Evolutionary conservation across 2,888 invertebrate genomes (phyloP).

Genomic region (Leptopilina drosophilae): DNA sequence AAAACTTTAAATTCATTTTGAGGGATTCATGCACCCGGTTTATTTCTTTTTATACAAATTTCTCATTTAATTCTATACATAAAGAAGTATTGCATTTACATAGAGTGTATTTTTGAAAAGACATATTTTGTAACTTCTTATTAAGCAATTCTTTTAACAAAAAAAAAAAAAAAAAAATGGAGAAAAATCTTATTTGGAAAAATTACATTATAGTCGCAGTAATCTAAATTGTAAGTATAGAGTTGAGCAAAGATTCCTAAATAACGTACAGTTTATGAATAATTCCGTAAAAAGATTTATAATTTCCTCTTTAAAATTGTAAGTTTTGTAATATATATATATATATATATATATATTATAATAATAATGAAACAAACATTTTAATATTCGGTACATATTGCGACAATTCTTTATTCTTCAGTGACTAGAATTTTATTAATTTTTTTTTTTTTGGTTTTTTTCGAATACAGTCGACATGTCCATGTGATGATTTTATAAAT

Average conservation of each 20-base stretch:
- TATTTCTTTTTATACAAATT: conserved; percentile 31
- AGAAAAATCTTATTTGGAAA: not conserved
- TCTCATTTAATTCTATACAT: conserved; percentile 23
- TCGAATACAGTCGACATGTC: conserved; percentile 5
- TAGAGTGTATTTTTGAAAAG: not conserved
- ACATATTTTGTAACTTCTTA: not conserved
- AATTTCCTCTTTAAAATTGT: not conserved
- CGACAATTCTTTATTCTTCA: conserved; percentile 16
- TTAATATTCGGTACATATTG: conserved; percentile 44
- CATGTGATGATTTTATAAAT: conserved; percentile 50
- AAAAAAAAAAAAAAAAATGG: no score
- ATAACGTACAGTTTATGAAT: conserved; percentile 7
- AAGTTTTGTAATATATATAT: not conserved
- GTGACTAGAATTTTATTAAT: conserved; percentile 30
- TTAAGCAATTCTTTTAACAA: no score
- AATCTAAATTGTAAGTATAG: conserved; percentile 11
- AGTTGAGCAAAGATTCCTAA: conserved; percentile 37
- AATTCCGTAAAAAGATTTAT: conserved; percentile 4
- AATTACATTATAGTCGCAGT: conserved; percentile 1
- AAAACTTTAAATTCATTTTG: no score
- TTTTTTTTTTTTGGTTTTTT: conserved; percentile 40
- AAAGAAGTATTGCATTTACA: not conserved
- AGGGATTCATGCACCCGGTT: no score
- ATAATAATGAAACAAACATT: not conserved
- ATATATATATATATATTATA: no score